Conservation (phyloP, 2,113 vertebrate genomes). For the Sorex fumeus region DNA sequence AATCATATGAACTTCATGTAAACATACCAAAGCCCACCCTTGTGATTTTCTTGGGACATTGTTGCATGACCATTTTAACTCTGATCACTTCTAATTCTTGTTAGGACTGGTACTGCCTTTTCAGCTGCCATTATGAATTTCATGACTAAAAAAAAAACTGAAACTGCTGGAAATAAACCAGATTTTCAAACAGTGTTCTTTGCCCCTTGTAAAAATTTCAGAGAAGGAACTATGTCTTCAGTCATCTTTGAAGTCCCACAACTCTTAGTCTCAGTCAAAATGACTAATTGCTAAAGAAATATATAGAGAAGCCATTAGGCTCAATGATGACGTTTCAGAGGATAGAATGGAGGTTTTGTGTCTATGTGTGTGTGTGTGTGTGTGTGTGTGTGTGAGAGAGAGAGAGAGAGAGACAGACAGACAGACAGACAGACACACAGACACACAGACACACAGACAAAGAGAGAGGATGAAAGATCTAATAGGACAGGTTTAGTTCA, state of each 20-base stretch:
- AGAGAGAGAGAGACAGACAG: too few species aligned
- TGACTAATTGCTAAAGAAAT: background rate
- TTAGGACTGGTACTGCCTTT: slow-evolving; percentile 2
- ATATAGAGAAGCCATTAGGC: background rate
- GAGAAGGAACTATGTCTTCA: background rate
- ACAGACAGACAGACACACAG: too few species aligned
- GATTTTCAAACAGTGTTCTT: background rate
- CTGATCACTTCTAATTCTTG: slow-evolving; percentile 2
- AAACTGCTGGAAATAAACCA: background rate
- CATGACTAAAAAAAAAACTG: background rate
- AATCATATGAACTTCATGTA: too few species aligned
- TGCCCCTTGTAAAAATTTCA: background rate
- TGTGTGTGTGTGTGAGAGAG: background rate
- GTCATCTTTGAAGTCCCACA: slow-evolving; percentile 30
- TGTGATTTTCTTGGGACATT: background rate
- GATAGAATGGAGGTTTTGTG: background rate
- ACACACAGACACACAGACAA: too few species aligned
- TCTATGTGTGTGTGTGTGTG: background rate
- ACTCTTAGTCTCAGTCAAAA: background rate
- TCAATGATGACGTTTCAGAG: slow-evolving; percentile 4
- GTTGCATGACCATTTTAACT: slow-evolving; percentile 29
- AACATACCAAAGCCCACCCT: too few species aligned
- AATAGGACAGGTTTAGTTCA: background rate
- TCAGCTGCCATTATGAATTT: background rate
- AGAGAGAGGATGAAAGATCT: too few species aligned